Evolutionary conservation across 1,140 invertebrate genomes (phyloP), one percentile per base, ranked within the genome.

Genomic region (Drosophila lini): DNA sequence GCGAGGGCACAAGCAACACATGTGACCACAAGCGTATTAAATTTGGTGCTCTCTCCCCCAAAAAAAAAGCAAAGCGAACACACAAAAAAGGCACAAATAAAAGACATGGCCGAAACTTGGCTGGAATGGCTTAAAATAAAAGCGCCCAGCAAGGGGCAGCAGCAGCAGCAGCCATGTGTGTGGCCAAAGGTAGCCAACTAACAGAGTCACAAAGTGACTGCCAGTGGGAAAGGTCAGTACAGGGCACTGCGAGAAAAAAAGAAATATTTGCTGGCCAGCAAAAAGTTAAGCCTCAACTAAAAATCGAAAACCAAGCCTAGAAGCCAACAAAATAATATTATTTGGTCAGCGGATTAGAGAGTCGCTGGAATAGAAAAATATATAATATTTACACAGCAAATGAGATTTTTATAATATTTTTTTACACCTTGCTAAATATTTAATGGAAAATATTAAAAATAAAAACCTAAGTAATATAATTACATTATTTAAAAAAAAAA

Each of bases 11-110:
- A 69, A 45, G 74, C 84, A 90, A 81, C 84, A 89, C 84, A 89
- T 89, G 84, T 84, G 84, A 89, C 84, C 84, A 89, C 84, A 89
- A 89, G 84, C 78, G 84, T 89, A 89, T 89, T 89, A 84, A 83
- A 89, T 89, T 89, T 83, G 71, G 78, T 59, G 60, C 74, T 61
- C 78, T 81, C 64, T 64, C 62, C 53, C 28, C 19, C 19, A 19
- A 11, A 74, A 81, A 81, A 68, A 81, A 68, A 89, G 62, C 62
- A 55, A 41, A 57, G 38, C 42, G 48, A 68, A 44, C 34, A 53
- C 19, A 42, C 52, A 45, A 59, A 68, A 69, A 52, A 71, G 47
- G 69, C 36, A 58, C 32, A 59, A 59, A 64, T 50, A 65, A 64
- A 50, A 76, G 73, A 63, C 63, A 58, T 52, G 50, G 60, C 32